Evolutionary conservation across 1,140 invertebrate genomes (phyloP).

Genomic region (Bilobella aurantiaca): DNA sequence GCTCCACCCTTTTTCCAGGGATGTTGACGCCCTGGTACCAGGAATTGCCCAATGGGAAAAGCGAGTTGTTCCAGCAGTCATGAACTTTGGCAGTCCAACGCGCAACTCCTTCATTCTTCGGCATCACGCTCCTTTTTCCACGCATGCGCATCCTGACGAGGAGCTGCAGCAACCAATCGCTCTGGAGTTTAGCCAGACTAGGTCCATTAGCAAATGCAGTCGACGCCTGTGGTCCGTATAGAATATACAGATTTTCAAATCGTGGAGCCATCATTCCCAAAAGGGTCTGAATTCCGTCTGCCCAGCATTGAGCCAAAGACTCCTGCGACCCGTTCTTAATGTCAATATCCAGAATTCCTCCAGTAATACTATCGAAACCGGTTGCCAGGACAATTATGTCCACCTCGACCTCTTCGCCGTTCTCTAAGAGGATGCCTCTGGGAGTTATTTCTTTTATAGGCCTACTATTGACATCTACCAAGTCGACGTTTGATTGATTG

Average conservation of each 20-base stretch:
- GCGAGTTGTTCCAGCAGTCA: background rate
- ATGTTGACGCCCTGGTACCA: slow-evolving; percentile 18
- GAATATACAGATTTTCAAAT: background rate
- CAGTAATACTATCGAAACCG: background rate
- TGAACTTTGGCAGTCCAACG: background rate
- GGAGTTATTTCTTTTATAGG: slow-evolving; percentile 9
- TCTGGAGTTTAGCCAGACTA: background rate
- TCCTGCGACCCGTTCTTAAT: background rate
- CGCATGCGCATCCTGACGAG: too few species aligned
- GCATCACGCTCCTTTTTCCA: too few species aligned
- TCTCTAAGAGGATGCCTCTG: slow-evolving; percentile 2
- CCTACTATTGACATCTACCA: slow-evolving; percentile 6
- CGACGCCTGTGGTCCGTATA: background rate
- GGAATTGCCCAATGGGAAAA: background rate
- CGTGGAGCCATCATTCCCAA: background rate
- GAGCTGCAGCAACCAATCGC: too few species aligned
- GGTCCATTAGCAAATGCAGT: background rate
- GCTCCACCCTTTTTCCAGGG: slow-evolving; percentile 13
- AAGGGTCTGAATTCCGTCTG: background rate
- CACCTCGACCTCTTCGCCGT: background rate
- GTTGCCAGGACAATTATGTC: slow-evolving; percentile 7
- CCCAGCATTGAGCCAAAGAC: background rate
- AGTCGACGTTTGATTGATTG: slow-evolving; percentile 13
- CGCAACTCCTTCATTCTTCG: too few species aligned
- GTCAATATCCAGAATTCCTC: slow-evolving; percentile 7